A percentile compares a stretch with the other conserved stretches of the same genome.
Conservation (phyloP, 2,888 invertebrate species). For the Cerastis leucographa region DNA sequence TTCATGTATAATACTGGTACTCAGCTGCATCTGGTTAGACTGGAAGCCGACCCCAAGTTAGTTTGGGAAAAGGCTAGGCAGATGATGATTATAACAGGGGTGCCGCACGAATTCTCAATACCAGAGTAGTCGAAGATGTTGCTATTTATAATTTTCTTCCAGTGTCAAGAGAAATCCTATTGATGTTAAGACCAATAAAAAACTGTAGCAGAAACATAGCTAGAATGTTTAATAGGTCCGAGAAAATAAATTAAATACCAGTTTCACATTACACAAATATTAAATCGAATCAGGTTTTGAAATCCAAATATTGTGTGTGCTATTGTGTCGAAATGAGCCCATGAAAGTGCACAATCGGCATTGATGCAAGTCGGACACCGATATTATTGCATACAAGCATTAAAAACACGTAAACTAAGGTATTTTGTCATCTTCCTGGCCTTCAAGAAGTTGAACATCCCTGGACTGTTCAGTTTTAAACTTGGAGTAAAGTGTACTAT, state of each 20-base stretch:
- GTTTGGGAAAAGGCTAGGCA: too few relatives aligned
- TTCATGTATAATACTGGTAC: too few relatives aligned
- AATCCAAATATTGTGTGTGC: slow-evolving; percentile 50
- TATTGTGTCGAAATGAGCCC: slow-evolving; percentile 46
- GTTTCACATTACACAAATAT: slow-evolving; percentile 23
- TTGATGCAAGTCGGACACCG: slow-evolving; percentile 41
- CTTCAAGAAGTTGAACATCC: background rate
- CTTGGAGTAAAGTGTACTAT: background rate
- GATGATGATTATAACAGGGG: too few relatives aligned
- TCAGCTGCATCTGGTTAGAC: too few relatives aligned
- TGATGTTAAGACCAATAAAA: background rate
- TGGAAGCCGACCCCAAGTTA: too few relatives aligned
- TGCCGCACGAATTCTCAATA: too few relatives aligned
- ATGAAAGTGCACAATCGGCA: slow-evolving; percentile 55
- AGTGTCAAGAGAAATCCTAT: background rate
- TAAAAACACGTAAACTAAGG: slow-evolving; percentile 36
- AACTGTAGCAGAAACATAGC: background rate
- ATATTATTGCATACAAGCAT: slow-evolving; percentile 45
- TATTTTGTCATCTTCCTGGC: background rate
- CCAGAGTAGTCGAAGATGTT: too few relatives aligned
- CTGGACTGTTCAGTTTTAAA: background rate
- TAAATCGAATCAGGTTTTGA: slow-evolving; percentile 37
- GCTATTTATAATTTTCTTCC: too few relatives aligned
- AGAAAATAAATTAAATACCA: slow-evolving; percentile 16
- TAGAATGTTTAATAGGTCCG: background rate